Conservation (phyloP, 2,113 vertebrate species). For the Lamprotornis superbus region DNA sequence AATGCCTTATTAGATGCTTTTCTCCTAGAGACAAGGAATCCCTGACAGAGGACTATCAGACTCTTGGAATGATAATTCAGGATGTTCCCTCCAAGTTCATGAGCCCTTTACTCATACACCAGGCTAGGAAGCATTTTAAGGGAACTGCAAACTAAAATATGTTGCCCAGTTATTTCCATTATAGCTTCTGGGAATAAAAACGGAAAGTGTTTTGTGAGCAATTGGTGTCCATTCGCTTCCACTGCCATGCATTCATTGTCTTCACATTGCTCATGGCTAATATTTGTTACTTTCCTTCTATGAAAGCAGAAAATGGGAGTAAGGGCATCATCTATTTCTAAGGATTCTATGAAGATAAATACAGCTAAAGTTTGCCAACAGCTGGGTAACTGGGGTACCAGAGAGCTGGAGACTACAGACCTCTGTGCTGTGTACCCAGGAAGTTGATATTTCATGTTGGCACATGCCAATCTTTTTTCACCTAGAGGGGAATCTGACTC, state of each 20-base stretch:
- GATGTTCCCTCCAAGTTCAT: background rate
- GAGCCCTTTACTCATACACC: background rate
- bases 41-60: background rate
- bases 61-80: background rate
- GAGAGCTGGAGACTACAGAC: background rate
- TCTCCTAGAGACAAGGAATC: background rate
- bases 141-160: background rate
- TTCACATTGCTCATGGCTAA: background rate
- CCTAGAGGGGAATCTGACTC: background rate
- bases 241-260: background rate
- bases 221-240: background rate
- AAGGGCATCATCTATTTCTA: background rate
- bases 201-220: background rate
- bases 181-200: background rate
- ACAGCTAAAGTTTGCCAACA: background rate
- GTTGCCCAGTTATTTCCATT: background rate
- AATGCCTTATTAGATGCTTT: background rate
- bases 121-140: background rate
- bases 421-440: background rate
- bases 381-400: background rate
- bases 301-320: background rate
- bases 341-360: background rate
- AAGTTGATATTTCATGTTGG: background rate
- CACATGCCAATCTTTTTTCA: background rate
- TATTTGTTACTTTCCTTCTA: background rate